Evolutionary conservation across 2,888 invertebrate genomes (phyloP).

Genomic region (Allolobophora icterica): DNA sequence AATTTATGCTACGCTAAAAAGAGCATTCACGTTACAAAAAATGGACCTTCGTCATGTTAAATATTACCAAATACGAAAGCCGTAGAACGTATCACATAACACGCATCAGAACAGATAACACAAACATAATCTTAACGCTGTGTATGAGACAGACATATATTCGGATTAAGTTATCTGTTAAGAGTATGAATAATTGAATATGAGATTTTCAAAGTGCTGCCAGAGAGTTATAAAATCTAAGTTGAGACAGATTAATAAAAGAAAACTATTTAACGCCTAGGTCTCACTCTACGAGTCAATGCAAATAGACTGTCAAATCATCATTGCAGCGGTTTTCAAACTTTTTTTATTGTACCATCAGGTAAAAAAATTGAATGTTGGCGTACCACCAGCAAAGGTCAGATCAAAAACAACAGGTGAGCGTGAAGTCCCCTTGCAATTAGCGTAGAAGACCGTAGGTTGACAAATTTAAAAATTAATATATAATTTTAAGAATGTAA

Average conservation of each 20-base stretch:
- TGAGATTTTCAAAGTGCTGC: slow-evolving; percentile 1
- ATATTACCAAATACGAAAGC: neutral
- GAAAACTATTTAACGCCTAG: neutral
- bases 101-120: no score
- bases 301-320: neutral
- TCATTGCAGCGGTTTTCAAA: no score
- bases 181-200: neutral
- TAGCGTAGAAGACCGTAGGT: no score
- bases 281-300: neutral
- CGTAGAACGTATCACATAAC: neutral
- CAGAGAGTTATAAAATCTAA: neutral
- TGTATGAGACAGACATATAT: neutral
- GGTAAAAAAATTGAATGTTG: no score
- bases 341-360: no score
- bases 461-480: no score
- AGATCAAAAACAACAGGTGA: no score
- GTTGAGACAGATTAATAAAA: neutral
- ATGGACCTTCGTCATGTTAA: slow-evolving; percentile 5
- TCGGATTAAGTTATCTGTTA: neutral
- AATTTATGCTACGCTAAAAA: neutral
- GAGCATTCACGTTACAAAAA: neutral
- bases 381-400: no score
- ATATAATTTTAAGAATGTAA: no score
- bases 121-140: neutral
- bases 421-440: no score